Percentiles rank a stretch among this genome's conserved stretches.
Conservation (phyloP, 2,113 vertebrate species). For the Perccottus glenii region DNA sequence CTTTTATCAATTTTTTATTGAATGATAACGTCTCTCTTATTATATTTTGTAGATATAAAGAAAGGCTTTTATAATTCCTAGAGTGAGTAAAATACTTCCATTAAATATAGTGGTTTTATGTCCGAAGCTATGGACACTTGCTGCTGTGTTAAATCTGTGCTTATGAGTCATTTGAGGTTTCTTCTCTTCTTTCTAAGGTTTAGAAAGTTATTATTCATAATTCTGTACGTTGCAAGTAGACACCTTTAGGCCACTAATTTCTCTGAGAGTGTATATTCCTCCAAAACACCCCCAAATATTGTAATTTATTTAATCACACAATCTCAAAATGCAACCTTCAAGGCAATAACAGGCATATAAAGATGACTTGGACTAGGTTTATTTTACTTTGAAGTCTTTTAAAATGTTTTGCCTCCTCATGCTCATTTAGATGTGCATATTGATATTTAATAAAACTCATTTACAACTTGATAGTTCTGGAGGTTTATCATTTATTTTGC, state of each 20-base stretch:
- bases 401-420: constrained; percentile 2
- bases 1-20: constrained; percentile 13
- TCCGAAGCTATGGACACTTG: too few relatives aligned
- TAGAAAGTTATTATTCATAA: constrained; percentile 15
- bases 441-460: constrained; percentile 20
- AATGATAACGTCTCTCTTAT: neutral
- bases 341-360: neutral
- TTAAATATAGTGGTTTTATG: too few relatives aligned
- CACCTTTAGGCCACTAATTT: neutral
- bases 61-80: neutral
- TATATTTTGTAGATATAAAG: neutral
- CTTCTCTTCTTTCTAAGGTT: neutral
- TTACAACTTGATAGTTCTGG: neutral
- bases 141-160: too few relatives aligned
- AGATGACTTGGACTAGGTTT: neutral
- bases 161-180: neutral
- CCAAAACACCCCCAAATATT: constrained; percentile 1
- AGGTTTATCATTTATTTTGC: constrained; percentile 12
- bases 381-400: constrained; percentile 6
- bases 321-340: constrained; percentile 7
- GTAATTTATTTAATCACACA: neutral
- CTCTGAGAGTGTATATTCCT: neutral
- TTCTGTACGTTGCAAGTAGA: constrained; percentile 23
- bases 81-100: neutral
- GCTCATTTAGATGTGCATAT: constrained; percentile 7